A percentile compares a stretch with the other conserved stretches of the same genome.
Conservation (phyloP, 2,888 invertebrate genomes). For the Psococerastis gibbosa region DNA sequence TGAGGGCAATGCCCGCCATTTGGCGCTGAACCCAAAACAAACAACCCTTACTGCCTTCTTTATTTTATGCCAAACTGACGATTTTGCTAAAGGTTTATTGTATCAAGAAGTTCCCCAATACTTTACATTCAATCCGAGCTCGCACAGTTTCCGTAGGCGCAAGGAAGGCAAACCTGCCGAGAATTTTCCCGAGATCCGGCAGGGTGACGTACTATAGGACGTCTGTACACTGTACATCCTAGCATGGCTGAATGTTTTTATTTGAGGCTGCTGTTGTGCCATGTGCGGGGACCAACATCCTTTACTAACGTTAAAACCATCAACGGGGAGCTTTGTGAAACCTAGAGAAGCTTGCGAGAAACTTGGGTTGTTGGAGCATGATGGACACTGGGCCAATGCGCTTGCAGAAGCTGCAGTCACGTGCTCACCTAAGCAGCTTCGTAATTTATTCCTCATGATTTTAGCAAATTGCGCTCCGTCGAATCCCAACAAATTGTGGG, state of each 20-base stretch:
- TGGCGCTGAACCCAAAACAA: constrained; percentile 7
- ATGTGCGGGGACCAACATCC: constrained; percentile 19
- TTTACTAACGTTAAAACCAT: constrained; percentile 18
- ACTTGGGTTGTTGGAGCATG: not conserved
- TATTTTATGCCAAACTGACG: constrained; percentile 11
- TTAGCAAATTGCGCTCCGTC: not conserved
- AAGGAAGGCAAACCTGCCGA: too few relatives aligned
- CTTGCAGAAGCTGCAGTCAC: not conserved
- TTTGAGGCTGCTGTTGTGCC: constrained; percentile 17
- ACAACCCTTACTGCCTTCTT: constrained; percentile 14
- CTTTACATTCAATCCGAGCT: constrained; percentile 13
- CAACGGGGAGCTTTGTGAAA: constrained; percentile 17
- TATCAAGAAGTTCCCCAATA: constrained; percentile 14
- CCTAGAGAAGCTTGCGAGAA: constrained; percentile 17
- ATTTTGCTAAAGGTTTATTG: constrained; percentile 11
- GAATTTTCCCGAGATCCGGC: not conserved
- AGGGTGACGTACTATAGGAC: constrained; percentile 17
- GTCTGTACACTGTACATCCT: constrained; percentile 20
- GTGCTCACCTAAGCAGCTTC: not conserved
- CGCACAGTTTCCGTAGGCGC: too few relatives aligned
- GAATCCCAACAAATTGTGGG: not conserved
- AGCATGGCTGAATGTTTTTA: constrained; percentile 18
- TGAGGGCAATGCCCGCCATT: not conserved
- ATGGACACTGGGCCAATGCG: constrained; percentile 4
- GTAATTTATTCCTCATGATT: not conserved